Conservation (phyloP, 2,113 vertebrate genomes). For the Pavo muticus region DNA sequence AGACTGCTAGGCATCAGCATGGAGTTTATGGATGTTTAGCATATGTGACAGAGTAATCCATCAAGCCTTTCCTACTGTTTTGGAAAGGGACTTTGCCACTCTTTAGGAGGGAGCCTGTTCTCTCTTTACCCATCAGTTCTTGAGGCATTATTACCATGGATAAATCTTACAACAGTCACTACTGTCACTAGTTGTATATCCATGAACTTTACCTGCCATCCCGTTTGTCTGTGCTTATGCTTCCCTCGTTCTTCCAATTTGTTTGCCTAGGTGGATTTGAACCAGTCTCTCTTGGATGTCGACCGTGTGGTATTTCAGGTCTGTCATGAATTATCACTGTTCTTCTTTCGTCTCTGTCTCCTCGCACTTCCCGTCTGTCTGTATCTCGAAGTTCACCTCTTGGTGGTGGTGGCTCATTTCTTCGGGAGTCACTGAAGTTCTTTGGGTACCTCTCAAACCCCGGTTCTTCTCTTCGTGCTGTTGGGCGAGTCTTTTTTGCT, state of each 20-base stretch:
- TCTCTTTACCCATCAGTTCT: neutral
- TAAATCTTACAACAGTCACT: neutral
- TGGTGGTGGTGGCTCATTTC: constrained; percentile 83
- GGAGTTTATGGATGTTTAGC: neutral
- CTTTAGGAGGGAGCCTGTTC: neutral
- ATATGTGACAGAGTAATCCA: neutral
- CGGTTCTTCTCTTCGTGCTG: constrained; percentile 85
- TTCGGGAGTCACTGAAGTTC: constrained; percentile 87
- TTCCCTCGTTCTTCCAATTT: constrained; percentile 88
- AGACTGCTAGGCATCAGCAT: neutral
- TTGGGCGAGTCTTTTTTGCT: constrained; percentile 88
- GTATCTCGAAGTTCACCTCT: constrained; percentile 88
- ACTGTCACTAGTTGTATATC: too few relatives aligned
- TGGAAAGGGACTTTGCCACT: neutral
- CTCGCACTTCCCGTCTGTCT: constrained; percentile 87
- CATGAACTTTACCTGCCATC: constrained; percentile 84
- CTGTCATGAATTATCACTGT: constrained; percentile 88
- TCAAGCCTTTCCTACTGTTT: neutral
- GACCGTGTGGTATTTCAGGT: constrained; percentile 83
- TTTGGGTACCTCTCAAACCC: constrained; percentile 92
- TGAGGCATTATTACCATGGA: neutral
- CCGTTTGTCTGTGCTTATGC: constrained; percentile 86
- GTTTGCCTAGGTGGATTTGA: constrained; percentile 79
- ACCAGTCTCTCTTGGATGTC: constrained; percentile 85
- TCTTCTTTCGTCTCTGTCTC: constrained; percentile 89